Base-by-base conservation (phyloP, 2,888 invertebrate species). In the Andrena dorsata region DNA sequence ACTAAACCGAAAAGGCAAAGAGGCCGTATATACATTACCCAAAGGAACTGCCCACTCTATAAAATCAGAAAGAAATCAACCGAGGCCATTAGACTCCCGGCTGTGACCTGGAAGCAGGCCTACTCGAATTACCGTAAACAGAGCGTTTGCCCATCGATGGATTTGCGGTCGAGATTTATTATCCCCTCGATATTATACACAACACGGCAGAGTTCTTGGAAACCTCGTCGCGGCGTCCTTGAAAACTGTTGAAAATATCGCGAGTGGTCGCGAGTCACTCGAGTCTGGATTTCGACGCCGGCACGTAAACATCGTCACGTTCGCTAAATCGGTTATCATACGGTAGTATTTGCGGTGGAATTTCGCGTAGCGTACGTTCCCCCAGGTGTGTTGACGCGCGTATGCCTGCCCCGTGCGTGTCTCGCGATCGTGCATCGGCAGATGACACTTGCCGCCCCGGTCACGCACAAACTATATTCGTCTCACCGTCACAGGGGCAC, bases 381-480 rank as follows among this genome's bases (percentile, higher is more conserved):
- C 8, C 23, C 56, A 26, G 56, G 56, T 56, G 56, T 26, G 56
- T 56, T 10, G 41, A 41, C 26, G 26, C 60, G 69, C 56, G 72
- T 26, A 61, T n/a, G 32, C 10, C 32, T 16, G 35, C 6, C 8
- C 13, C 32, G 35, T 63, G 73, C 13, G 77, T 77, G 83, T 83
- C 86, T 76, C 79, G 77, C 61, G 86, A 86, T 88, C 88, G 87
- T 83, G 82, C 78, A 89, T 90, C 88, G 88, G 88, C 88, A 81
- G 84, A 83, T 84, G 85, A 88, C 85, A 89, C 88, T 92, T 92
- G 90, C 86, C 87, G 90, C 90, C 89, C 92, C 64, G 88, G 91
- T 93, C 93, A 93, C 92, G 93, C 90, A 92, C 90, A 92, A 92
- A 92, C 91, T 92, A 92, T 92, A 92, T 93, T 93, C 90, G 92